Evolutionary conservation across 2,888 invertebrate genomes (phyloP), one percentile per base, ranked within the genome.

Genomic region (Mayetiola destructor): DNA sequence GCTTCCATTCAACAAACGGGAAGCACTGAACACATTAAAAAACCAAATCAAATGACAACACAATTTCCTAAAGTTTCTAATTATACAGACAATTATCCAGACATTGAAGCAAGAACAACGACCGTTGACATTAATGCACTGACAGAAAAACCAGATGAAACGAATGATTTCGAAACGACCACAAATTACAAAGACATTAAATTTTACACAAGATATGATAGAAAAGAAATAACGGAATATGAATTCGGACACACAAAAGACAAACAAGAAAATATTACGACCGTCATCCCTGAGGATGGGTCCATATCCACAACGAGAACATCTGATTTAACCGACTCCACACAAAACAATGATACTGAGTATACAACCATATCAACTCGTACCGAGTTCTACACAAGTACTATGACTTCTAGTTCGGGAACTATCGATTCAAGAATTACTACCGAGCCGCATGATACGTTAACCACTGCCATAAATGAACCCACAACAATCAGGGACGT

Each of bases 171-270:
- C 5, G 48, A 27, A 48, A 2, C 12, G n/a, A 48, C 48, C 4
- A 48, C 48, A 2, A 27, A n/a, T n/a, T 4, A 23, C 3, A 48
- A 48, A 6, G 48, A 48, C 2, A 48, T 27, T 8, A 48, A 48
- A 48, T 48, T 27, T n/a, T n/a, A n/a, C 5, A 48, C 48, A 20
- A 2, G 48, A 48, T 48, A 48, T 20, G 48, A 48, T 27, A 14
- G 48, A 48, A 48, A 48, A 48, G 48, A 48, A 48, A 14, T 48
- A 3, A 48, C 48, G 23, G 48, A 27, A 48, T 27, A 27, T 23
- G 48, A 48, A 48, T 48, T 48, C 9, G 48, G 3, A 9, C 23
- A n/a, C n/a, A n/a, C n/a, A n/a, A n/a, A n/a, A n/a, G n/a, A n/a
- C n/a, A n/a, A n/a, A n/a, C n/a, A 27, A 9, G 27, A 27, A 14